phyloP scores from a whole-genome alignment of 2,888 invertebrate genomes.

The Leptinotarsa haldemani region DNA sequence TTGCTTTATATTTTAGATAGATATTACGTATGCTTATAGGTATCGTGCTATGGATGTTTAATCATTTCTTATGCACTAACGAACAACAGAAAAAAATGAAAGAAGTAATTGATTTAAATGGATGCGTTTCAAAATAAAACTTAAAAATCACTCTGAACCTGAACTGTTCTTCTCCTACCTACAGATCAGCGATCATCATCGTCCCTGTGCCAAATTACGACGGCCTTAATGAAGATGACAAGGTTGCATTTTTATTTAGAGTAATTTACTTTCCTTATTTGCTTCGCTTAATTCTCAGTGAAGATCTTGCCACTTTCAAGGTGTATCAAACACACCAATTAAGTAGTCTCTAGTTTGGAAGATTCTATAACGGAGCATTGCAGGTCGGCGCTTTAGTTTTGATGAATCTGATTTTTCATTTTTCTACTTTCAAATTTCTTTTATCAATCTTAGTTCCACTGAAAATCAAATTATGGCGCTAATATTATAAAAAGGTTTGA shows the following conservation, averaged over 20 bases:
- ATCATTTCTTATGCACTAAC: too few relatives aligned
- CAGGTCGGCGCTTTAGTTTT: too few relatives aligned
- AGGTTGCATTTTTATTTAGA: slow-evolving; percentile 46
- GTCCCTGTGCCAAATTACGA: slow-evolving; percentile 33
- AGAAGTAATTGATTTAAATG: too few relatives aligned
- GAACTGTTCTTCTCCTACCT: not conserved
- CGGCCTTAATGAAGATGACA: slow-evolving; percentile 39
- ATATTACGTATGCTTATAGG: too few relatives aligned
- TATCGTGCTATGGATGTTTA: too few relatives aligned
- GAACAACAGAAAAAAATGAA: not conserved
- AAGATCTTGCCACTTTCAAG: slow-evolving; percentile 42
- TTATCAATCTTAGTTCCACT: too few relatives aligned
- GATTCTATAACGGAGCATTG: too few relatives aligned
- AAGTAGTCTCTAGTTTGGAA: not conserved
- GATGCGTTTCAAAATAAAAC: not conserved
- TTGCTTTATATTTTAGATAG: too few relatives aligned
- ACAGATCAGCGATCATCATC: slow-evolving; percentile 14
- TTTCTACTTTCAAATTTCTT: too few relatives aligned
- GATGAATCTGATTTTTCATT: too few relatives aligned
- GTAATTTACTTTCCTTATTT: slow-evolving; percentile 48
- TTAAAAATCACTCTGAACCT: not conserved
- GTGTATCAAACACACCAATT: slow-evolving; percentile 37
- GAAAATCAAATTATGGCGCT: too few relatives aligned
- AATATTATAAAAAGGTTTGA: too few relatives aligned
- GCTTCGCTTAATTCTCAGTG: slow-evolving; percentile 12